Evolutionary conservation across 2,797 vertebrate species (phyloP).

Genomic region (Picus viridis): DNA sequence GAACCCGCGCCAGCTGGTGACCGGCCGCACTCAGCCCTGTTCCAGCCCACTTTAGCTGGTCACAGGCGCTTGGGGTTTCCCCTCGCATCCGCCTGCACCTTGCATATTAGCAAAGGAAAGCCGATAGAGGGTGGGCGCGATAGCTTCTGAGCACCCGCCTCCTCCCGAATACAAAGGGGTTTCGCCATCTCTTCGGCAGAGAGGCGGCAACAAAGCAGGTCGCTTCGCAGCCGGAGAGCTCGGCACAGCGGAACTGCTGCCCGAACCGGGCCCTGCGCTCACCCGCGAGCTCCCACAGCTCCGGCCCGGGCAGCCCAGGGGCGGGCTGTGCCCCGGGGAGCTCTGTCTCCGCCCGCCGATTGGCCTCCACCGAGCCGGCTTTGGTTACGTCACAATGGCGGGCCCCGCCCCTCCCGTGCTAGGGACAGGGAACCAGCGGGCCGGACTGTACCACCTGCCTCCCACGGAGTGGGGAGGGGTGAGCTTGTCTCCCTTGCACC

Average conservation of each 20-base stretch:
- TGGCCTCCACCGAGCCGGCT: slow-evolving; percentile 20
- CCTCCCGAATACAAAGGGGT: neutral
- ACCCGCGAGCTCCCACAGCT: accelerated
- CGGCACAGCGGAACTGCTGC: accelerated
- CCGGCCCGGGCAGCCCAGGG: accelerated
- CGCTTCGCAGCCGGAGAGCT: accelerated
- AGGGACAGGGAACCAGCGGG: neutral
- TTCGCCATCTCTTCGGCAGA: too few species aligned
- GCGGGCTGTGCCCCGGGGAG: accelerated
- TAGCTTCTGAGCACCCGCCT: neutral
- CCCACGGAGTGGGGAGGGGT: neutral
- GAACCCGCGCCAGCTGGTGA: too few species aligned
- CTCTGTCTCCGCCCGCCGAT: neutral
- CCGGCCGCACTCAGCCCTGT: too few species aligned
- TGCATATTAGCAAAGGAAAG: neutral
- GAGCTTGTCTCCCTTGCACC: neutral
- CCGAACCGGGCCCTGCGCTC: too few species aligned
- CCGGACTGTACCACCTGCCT: slow-evolving; percentile 62
- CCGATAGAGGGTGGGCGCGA: too few species aligned
- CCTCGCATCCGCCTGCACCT: neutral
- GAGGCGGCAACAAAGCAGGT: accelerated
- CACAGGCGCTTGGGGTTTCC: neutral
- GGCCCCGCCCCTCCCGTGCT: neutral
- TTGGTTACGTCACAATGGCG: neutral
- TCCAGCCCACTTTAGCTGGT: too few species aligned